Evolutionary conservation across 2,888 invertebrate species (phyloP).

Genomic region (Lissocephala sabroskyi): DNA sequence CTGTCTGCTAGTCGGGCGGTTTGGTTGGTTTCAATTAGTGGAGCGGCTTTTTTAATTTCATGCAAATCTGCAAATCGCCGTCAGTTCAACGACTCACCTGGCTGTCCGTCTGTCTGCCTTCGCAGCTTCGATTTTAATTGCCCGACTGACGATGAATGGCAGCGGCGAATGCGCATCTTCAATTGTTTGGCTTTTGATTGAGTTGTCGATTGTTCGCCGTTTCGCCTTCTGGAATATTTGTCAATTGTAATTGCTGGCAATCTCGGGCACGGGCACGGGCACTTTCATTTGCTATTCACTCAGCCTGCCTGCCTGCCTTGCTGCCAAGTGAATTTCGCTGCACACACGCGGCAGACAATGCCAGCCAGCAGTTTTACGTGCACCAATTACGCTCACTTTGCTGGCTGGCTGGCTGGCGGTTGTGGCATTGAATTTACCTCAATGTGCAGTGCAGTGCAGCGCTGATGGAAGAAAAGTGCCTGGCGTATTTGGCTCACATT

Average conservation of each 20-base stretch:
- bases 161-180: constrained; percentile 22
- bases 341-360: constrained; percentile 22
- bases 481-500: constrained; percentile 5
- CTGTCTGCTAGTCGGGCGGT: constrained; percentile 15
- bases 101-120: too few relatives aligned
- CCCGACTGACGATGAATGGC: too few relatives aligned
- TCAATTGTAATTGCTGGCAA: constrained; percentile 42
- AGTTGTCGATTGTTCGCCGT: constrained; percentile 33
- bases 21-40: constrained; percentile 39
- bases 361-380: constrained; percentile 30
- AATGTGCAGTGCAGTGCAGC: constrained; percentile 47
- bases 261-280: too few relatives aligned
- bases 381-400: constrained; percentile 42
- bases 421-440: constrained; percentile 31
- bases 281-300: constrained; percentile 54
- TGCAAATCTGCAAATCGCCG: too few relatives aligned
- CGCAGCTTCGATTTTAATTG: constrained; percentile 23
- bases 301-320: constrained; percentile 39
- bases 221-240: too few relatives aligned
- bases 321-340: neutral
- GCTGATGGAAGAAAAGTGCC: constrained; percentile 21
- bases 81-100: too few relatives aligned
- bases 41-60: constrained; percentile 22
- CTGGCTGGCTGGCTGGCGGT: constrained; percentile 3
- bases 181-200: constrained; percentile 25